Evolutionary conservation across 92 coral and sea anemone genomes (phyloP).

Genomic region (Anthopleura xanthogrammica): DNA sequence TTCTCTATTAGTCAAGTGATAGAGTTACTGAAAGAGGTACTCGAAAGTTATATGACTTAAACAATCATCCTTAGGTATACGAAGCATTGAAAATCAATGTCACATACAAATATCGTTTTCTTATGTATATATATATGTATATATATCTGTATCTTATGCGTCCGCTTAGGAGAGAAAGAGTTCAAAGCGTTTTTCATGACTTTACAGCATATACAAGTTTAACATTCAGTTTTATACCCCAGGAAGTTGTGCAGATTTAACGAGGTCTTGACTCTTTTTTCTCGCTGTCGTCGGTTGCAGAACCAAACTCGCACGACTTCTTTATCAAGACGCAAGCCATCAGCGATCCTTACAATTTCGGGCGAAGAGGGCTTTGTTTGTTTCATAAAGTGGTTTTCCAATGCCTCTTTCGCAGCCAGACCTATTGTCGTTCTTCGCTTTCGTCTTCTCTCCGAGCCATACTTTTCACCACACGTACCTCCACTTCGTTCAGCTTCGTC

Average conservation of each 20-base stretch:
- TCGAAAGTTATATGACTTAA: neutral
- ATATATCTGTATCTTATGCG: neutral
- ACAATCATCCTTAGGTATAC: neutral
- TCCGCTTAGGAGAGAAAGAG: neutral
- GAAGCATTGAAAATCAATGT: neutral
- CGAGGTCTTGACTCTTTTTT: slow-evolving; percentile 90
- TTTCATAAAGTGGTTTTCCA: slow-evolving; percentile 89
- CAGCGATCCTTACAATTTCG: slow-evolving; percentile 89
- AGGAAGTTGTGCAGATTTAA: slow-evolving; percentile 76
- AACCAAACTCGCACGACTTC: slow-evolving; percentile 99
- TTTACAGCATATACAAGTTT: neutral
- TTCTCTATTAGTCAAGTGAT: neutral
- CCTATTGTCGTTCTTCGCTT: slow-evolving; percentile 96
- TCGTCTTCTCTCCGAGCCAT: slow-evolving; percentile 73
- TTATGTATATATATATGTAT: neutral
- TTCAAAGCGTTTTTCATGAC: neutral
- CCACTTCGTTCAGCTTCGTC: slow-evolving; percentile 86
- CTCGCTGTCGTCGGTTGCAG: slow-evolving; percentile 97
- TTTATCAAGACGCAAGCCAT: slow-evolving; percentile 87
- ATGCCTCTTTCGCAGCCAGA: slow-evolving; percentile 88
- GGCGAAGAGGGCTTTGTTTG: slow-evolving; percentile 96
- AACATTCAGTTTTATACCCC: slow-evolving; percentile 45
- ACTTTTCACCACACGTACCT: slow-evolving; percentile 78
- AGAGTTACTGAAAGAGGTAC: neutral
- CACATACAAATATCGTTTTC: neutral